These are phyloP conservation scores for Hippolais icterina DNA, from an alignment of 2,113 vertebrate species.

Conservation along the genomic window DNA sequence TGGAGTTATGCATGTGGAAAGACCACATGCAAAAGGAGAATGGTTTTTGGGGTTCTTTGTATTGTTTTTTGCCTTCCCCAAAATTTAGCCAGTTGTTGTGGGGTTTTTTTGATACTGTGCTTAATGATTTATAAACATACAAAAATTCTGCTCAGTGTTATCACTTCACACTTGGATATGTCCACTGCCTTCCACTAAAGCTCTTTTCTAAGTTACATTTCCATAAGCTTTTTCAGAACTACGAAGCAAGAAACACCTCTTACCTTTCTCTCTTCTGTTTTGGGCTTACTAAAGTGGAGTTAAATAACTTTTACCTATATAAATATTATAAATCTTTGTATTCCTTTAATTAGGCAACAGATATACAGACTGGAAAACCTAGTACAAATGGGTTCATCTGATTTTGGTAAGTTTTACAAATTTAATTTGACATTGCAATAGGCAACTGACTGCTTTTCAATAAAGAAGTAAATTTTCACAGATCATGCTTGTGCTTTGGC, in stretches of 20 bases:
- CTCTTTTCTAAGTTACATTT: background rate
- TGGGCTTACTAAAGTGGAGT: background rate
- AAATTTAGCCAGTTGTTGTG: background rate
- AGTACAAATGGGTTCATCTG: conserved; percentile 79
- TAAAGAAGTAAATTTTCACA: background rate
- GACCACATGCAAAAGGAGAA: background rate
- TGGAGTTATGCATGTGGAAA: background rate
- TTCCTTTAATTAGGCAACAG: conserved; percentile 82
- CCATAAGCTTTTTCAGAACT: background rate
- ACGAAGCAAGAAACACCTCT: background rate
- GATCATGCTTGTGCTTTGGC: background rate
- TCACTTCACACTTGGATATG: background rate
- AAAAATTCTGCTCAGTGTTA: background rate
- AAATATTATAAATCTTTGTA: background rate
- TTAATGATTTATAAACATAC: background rate
- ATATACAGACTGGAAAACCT: conserved; percentile 84
- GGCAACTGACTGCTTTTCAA: background rate
- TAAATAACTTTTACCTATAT: background rate
- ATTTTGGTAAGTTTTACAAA: conserved; percentile 87
- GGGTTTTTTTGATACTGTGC: background rate
- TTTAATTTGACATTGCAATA: background rate
- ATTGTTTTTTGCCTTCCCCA: background rate
- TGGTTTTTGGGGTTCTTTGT: accelerated
- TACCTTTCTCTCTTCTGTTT: background rate
- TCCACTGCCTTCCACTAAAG: background rate